Evolutionary conservation across 2,797 vertebrate genomes (phyloP).

Genomic region (Microctenopoma stevenorrisi): DNA sequence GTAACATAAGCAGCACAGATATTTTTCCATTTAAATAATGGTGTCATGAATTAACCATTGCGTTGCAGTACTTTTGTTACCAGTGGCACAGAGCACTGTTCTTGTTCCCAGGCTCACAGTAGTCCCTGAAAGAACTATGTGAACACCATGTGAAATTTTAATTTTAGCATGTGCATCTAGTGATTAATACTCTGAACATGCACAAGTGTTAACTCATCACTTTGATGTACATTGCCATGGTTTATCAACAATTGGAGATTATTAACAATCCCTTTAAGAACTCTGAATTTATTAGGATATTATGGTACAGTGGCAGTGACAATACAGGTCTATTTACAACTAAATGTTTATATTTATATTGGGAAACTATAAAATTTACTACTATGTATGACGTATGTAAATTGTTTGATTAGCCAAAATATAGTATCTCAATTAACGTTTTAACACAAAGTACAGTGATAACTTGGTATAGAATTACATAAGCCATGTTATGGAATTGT

Average conservation of each 20-base stretch:
- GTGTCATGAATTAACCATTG: constrained; percentile 10
- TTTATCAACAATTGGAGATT: no score
- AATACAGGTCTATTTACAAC: no score
- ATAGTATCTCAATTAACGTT: not conserved
- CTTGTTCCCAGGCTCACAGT: not conserved
- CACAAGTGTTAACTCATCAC: not conserved
- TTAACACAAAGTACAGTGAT: not conserved
- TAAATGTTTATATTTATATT: no score
- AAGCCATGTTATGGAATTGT: not conserved
- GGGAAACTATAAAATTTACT: no score
- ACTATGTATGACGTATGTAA: constrained; percentile 1
- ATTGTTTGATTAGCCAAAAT: not conserved
- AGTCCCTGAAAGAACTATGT: not conserved
- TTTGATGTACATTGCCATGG: no score
- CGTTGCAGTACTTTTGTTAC: not conserved
- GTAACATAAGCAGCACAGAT: not conserved
- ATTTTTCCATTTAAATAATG: constrained; percentile 24
- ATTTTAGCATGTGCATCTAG: no score
- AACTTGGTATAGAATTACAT: not conserved
- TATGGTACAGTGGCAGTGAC: no score
- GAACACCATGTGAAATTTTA: not conserved
- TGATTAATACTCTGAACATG: not conserved
- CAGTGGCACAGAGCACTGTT: constrained; percentile 53
- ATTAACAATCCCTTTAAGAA: no score
- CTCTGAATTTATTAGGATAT: no score